A percentile compares a stretch with the other conserved stretches of the same genome.
Conservation (phyloP, 2,113 vertebrate genomes). For the Indicator indicator region DNA sequence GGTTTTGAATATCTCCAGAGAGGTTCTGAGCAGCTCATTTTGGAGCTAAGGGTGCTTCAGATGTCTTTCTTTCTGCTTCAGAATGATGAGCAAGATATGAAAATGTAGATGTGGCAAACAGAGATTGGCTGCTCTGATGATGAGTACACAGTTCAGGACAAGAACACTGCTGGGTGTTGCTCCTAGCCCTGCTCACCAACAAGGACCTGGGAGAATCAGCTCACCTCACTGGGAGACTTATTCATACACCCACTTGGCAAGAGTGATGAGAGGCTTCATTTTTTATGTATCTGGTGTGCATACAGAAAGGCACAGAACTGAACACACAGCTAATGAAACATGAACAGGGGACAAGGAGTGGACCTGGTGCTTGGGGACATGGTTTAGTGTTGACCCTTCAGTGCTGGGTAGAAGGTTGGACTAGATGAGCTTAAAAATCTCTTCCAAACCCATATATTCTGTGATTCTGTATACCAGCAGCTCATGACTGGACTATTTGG, state of each 20-base stretch:
- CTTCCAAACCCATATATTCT: too few relatives aligned
- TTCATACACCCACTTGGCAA: not conserved
- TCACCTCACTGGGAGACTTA: not conserved
- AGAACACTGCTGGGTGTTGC: not conserved
- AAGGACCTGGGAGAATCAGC: not conserved
- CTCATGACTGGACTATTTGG: not conserved
- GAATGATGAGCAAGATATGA: not conserved
- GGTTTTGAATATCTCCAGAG: too few relatives aligned
- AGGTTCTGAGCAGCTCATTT: not conserved
- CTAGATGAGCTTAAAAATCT: too few relatives aligned
- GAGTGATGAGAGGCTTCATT: not conserved
- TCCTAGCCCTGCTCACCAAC: not conserved
- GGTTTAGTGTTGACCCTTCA: too few relatives aligned
- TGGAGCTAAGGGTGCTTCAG: not conserved
- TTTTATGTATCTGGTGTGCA: not conserved
- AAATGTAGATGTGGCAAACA: not conserved
- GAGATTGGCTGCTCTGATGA: not conserved
- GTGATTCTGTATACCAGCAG: not conserved
- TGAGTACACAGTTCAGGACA: fast-evolving
- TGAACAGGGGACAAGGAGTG: not conserved
- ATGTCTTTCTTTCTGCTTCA: not conserved
- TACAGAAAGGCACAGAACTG: not conserved
- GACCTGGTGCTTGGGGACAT: too few relatives aligned
- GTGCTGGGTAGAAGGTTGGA: too few relatives aligned
- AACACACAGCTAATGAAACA: not conserved